A percentile compares a stretch with the other conserved stretches of the same genome.
Conservation (phyloP, 1,140 invertebrate genomes). For the Chrysomallon squamiferum region DNA sequence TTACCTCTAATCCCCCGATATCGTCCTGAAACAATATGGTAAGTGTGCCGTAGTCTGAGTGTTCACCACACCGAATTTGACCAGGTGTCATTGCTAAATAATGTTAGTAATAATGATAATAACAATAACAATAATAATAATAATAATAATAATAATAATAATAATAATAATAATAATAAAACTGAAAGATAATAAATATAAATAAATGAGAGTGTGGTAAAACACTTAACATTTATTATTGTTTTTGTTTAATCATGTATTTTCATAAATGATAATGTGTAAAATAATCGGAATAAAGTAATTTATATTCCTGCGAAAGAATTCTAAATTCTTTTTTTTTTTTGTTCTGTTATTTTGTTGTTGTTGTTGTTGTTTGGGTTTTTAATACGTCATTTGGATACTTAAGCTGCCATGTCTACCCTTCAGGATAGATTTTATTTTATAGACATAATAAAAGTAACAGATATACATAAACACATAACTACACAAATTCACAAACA, state of each 20-base stretch:
- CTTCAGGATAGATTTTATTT: background rate
- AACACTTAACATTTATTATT: background rate
- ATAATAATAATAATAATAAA: background rate
- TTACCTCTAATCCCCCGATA: slow-evolving; percentile 62
- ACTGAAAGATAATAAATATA: background rate
- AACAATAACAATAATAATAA: background rate
- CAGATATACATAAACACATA: too few relatives aligned
- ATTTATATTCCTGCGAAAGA: background rate
- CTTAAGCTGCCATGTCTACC: background rate
- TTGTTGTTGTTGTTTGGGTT: background rate
- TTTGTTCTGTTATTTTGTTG: background rate
- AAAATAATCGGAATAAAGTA: background rate
- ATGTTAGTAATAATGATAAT: background rate
- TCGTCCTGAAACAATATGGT: slow-evolving; percentile 74
- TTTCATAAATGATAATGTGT: background rate
- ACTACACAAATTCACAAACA: too few relatives aligned
- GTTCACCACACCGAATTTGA: slow-evolving; percentile 73
- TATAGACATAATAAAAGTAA: background rate
- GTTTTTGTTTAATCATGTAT: too few relatives aligned
- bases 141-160: background rate
- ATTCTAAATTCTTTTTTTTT: too few relatives aligned
- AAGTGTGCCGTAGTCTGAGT: slow-evolving; percentile 78
- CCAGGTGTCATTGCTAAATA: slow-evolving; percentile 48
- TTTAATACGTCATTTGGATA: background rate
- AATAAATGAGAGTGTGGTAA: background rate